phyloP scores from a whole-genome alignment of 2,888 invertebrate genomes.

The Galeopsomyia nigrocyanea region DNA sequence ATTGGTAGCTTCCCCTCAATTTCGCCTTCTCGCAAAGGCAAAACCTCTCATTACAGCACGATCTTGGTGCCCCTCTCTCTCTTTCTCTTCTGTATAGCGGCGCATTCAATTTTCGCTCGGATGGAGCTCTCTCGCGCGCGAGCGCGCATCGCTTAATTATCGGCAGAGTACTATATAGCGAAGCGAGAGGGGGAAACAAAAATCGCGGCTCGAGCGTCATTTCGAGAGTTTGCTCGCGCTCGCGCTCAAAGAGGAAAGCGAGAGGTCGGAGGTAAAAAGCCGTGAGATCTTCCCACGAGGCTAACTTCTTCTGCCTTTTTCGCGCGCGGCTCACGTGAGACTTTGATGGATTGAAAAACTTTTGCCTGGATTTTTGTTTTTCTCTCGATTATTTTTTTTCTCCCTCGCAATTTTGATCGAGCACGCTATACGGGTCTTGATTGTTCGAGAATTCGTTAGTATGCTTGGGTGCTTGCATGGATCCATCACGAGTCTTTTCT shows the following conservation, averaged over 20 bases:
- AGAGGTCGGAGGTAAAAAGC: constrained; percentile 59
- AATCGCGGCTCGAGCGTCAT: constrained; percentile 42
- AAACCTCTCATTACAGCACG: constrained; percentile 39
- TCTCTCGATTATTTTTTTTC: too few species aligned
- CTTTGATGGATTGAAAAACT: too few species aligned
- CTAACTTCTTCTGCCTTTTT: constrained; percentile 27
- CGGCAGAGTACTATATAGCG: constrained; percentile 37
- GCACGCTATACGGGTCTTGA: too few species aligned
- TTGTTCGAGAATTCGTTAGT: too few species aligned
- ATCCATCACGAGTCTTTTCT: too few species aligned
- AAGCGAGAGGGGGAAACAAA: constrained; percentile 33
- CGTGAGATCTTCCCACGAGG: constrained; percentile 65
- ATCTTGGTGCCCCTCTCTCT: constrained; percentile 5
- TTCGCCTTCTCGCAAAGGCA: constrained; percentile 24
- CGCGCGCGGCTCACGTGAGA: too few species aligned
- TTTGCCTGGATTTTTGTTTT: too few species aligned
- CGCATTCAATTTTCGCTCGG: constrained; percentile 41
- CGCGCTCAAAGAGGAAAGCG: constrained; percentile 30
- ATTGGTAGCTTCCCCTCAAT: constrained; percentile 25
- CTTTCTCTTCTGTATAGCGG: neutral
- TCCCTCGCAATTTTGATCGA: too few species aligned
- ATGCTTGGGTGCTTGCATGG: too few species aligned
- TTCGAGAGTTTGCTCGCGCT: constrained; percentile 32
- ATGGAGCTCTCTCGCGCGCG: constrained; percentile 9
- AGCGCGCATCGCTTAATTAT: constrained; percentile 55